Conservation (phyloP, 2,797 vertebrate genomes). For the Syngnathus acus region DNA sequence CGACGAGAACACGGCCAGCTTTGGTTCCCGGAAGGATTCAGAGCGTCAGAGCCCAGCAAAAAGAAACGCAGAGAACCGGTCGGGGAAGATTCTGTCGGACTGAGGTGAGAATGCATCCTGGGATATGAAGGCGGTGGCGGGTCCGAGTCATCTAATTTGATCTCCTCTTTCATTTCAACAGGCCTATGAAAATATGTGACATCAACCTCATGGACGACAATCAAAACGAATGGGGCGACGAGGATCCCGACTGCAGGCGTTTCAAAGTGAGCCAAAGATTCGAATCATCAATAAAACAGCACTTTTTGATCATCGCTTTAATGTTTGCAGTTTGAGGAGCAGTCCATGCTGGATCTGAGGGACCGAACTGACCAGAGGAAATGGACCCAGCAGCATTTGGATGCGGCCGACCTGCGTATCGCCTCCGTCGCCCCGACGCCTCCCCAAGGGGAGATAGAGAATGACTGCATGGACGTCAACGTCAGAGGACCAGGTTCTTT, state of each 20-base stretch:
- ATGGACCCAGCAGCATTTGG: conserved; percentile 98
- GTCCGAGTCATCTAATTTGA: neutral
- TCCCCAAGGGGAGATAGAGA: conserved; percentile 91
- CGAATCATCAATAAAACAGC: neutral
- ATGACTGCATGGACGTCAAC: conserved; percentile 96
- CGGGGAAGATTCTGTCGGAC: conserved; percentile 91
- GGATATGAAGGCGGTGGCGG: neutral
- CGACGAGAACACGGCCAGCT: conserved; percentile 94
- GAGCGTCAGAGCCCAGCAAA: conserved; percentile 85
- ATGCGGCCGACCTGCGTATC: conserved; percentile 89
- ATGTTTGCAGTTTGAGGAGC: conserved; percentile 84
- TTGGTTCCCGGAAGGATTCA: conserved; percentile 95
- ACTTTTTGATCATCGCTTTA: neutral
- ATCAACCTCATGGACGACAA: conserved; percentile 95
- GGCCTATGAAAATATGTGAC: conserved; percentile 84
- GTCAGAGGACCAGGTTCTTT: conserved; percentile 87
- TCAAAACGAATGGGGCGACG: conserved; percentile 95
- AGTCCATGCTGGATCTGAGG: conserved; percentile 81
- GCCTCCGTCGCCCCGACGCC: conserved; percentile 91
- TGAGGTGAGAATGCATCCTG: conserved; percentile 76
- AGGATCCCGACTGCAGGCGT: conserved; percentile 86
- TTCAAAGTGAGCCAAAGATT: conserved; percentile 76
- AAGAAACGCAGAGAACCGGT: conserved; percentile 92
- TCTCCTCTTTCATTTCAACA: conserved; percentile 12
- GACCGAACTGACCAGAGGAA: conserved; percentile 91